These are phyloP conservation scores for Odontamblyopus lacepedii DNA, from an alignment of 2,797 vertebrate genomes.

Conservation along the genomic window DNA sequence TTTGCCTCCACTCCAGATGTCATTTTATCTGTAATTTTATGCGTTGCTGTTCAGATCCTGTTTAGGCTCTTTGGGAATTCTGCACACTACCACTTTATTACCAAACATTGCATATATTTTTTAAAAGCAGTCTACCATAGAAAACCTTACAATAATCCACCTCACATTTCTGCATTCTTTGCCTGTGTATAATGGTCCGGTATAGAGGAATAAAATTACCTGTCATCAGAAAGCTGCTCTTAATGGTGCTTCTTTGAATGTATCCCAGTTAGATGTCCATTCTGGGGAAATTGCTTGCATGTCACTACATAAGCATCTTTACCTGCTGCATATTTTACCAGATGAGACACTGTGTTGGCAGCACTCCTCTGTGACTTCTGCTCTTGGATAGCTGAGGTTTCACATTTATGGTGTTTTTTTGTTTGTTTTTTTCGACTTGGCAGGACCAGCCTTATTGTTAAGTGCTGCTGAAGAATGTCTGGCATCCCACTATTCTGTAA, in stretches of 20 bases:
- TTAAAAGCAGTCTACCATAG: background rate
- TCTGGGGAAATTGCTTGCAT: background rate
- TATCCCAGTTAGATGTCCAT: background rate
- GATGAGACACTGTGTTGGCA: background rate
- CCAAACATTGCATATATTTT: background rate
- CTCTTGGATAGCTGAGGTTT: background rate
- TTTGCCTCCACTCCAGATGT: too few species aligned
- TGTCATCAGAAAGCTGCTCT: background rate
- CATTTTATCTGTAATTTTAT: too few species aligned
- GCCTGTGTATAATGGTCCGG: background rate
- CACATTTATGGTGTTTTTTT: background rate
- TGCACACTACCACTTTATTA: background rate
- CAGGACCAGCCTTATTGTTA: background rate
- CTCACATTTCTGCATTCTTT: background rate
- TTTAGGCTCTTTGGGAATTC: background rate
- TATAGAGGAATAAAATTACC: background rate
- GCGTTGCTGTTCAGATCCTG: too few species aligned
- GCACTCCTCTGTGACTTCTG: background rate
- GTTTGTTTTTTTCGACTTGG: background rate
- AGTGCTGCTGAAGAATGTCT: slow-evolving; percentile 3
- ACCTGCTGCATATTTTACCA: background rate
- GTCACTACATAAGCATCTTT: background rate
- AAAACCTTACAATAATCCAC: background rate
- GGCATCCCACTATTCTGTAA: slow-evolving; percentile 8
- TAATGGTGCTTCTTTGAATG: background rate